phyloP scores from a whole-genome alignment of 2,888 invertebrate species.

The Byasa hedistus region DNA sequence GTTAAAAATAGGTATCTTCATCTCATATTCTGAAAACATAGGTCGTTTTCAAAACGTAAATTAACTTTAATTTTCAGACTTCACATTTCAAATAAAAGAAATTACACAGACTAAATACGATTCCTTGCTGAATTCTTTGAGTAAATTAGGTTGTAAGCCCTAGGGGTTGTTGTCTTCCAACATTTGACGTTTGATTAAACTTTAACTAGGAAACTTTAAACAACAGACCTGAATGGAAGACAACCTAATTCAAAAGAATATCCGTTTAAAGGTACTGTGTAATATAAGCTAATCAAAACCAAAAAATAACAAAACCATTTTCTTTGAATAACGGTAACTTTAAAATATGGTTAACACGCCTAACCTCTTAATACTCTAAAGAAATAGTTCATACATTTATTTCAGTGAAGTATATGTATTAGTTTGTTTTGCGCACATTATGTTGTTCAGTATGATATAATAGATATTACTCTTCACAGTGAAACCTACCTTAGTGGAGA shows the following conservation, averaged over 20 bases:
- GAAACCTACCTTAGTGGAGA: conserved; percentile 87
- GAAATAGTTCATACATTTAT: too few species aligned
- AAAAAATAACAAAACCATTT: conserved; percentile 25
- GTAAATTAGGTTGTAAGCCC: conserved; percentile 27
- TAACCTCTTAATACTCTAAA: too few species aligned
- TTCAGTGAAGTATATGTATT: too few species aligned
- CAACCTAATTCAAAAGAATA: conserved; percentile 8
- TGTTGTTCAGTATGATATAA: neutral
- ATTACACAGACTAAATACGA: conserved; percentile 6
- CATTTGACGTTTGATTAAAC: conserved; percentile 29
- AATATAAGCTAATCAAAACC: neutral
- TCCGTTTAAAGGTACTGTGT: neutral
- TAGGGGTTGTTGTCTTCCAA: conserved; percentile 26
- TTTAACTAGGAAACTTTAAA: conserved; percentile 25
- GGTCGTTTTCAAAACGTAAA: too few species aligned
- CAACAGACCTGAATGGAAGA: conserved; percentile 18
- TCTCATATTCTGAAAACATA: too few species aligned
- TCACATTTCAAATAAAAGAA: neutral
- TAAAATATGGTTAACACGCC: too few species aligned
- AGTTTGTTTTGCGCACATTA: too few species aligned
- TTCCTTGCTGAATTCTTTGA: conserved; percentile 22
- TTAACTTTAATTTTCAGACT: neutral
- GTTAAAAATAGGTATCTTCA: too few species aligned
- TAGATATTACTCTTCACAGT: conserved; percentile 74
- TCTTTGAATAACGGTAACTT: too few species aligned